phyloP scores from a whole-genome alignment of 2,888 invertebrate genomes.

The Cerastis leucographa region DNA sequence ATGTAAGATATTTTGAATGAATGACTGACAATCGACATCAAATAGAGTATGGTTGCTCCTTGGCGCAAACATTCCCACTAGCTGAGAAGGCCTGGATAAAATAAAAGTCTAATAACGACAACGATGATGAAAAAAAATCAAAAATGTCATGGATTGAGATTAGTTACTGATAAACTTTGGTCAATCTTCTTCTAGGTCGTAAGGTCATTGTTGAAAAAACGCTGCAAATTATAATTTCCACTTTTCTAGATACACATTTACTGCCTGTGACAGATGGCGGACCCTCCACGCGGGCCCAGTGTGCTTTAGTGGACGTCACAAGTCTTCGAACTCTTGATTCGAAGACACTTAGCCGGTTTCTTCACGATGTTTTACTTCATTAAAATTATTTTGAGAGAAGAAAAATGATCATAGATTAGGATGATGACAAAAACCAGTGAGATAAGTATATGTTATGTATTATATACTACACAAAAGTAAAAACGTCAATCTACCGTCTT shows the following conservation, averaged over 20 bases:
- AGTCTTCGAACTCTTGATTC: background rate
- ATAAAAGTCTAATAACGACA: background rate
- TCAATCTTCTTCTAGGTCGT: background rate
- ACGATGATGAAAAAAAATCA: background rate
- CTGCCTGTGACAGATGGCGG: background rate
- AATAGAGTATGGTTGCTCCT: background rate
- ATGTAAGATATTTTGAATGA: background rate
- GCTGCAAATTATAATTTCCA: background rate
- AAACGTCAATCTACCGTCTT: constrained; percentile 13
- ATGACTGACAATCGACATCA: background rate
- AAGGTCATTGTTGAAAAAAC: background rate
- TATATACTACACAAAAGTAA: background rate
- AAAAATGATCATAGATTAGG: background rate
- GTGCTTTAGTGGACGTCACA: background rate
- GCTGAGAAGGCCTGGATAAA: background rate
- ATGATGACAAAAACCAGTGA: constrained; percentile 1
- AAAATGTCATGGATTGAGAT: background rate
- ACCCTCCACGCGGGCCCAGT: background rate
- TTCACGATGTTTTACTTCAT: background rate
- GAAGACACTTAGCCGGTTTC: background rate
- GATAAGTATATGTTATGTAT: too few relatives aligned
- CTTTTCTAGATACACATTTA: background rate
- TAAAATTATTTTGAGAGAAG: background rate
- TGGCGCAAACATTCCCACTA: background rate
- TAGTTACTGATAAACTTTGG: background rate